These are phyloP conservation scores for Caenorhabditis latens DNA, from an alignment of 1,140 invertebrate species.

Conservation along the genomic window DNA sequence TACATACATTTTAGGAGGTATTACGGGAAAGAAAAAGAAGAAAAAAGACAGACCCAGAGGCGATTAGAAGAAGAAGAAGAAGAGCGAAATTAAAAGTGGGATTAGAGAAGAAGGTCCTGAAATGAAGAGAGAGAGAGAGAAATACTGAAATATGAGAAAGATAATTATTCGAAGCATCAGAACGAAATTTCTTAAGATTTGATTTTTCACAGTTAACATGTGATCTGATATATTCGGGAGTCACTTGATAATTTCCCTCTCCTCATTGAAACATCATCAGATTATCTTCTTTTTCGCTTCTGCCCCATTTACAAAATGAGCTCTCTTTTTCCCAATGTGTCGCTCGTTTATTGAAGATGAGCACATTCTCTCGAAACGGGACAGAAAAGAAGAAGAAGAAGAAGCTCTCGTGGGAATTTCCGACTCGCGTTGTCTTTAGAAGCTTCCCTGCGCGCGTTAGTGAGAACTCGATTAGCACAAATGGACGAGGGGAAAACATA, in stretches of 20 bases:
- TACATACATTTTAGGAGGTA: constrained; percentile 46
- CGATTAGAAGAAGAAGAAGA: constrained; percentile 49
- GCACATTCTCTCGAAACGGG: constrained; percentile 29
- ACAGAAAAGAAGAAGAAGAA: neutral
- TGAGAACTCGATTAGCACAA: constrained; percentile 44
- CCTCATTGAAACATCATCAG: neutral
- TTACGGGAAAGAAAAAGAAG: neutral
- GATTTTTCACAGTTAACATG: neutral
- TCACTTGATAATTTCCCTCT: too few relatives aligned
- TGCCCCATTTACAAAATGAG: constrained; percentile 40
- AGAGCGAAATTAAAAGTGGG: constrained; percentile 43
- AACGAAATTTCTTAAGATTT: neutral
- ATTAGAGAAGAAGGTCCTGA: constrained; percentile 27
- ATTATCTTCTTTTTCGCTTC: neutral
- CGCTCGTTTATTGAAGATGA: constrained; percentile 39
- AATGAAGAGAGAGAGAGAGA: neutral
- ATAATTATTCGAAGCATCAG: neutral
- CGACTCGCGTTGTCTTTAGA: constrained; percentile 5
- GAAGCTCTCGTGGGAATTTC: constrained; percentile 47
- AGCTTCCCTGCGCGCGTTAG: neutral
- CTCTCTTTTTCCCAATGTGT: neutral
- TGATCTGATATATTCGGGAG: too few relatives aligned
- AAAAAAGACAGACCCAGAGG: constrained; percentile 15
- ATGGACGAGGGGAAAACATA: neutral
- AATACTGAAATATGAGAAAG: neutral